Evolutionary conservation across 2,888 invertebrate species (phyloP).

Genomic region (Pristionchus maxplancki): DNA sequence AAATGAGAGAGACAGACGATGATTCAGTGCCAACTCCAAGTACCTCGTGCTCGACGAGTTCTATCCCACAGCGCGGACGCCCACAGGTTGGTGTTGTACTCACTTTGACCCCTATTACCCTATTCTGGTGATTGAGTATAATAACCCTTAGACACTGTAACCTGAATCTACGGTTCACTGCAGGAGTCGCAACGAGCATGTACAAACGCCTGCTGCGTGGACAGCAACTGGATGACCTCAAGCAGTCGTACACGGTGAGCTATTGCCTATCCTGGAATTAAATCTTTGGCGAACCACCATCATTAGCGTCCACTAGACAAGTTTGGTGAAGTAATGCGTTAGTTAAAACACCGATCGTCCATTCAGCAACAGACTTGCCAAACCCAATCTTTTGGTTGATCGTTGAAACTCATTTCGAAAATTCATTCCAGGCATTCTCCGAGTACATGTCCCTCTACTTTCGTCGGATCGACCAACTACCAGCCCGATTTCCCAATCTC

Average conservation of each 20-base stretch:
- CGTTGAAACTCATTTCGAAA: too few relatives aligned
- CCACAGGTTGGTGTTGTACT: not conserved
- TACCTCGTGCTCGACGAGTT: conserved; percentile 26
- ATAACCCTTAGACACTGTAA: too few relatives aligned
- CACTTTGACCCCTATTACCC: too few relatives aligned
- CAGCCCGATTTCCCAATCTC: not conserved
- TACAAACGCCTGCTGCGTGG: not conserved
- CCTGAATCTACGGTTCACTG: not conserved
- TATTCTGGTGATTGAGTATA: not conserved
- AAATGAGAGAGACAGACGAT: not conserved
- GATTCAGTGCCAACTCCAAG: not conserved
- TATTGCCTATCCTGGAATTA: not conserved
- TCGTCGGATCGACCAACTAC: not conserved
- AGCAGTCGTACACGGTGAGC: not conserved
- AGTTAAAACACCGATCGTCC: too few relatives aligned
- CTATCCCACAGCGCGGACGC: not conserved
- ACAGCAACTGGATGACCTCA: not conserved
- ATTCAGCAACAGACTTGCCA: too few relatives aligned
- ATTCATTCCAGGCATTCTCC: too few relatives aligned
- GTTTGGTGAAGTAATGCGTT: too few relatives aligned
- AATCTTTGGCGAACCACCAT: too few relatives aligned
- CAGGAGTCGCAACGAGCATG: not conserved
- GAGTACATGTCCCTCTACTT: not conserved
- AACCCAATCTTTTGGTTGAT: too few relatives aligned
- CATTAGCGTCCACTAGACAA: too few relatives aligned